These are phyloP conservation scores for Heterotilapia buettikoferi DNA, from an alignment of 2,113 vertebrate species.

Conservation along the genomic window DNA sequence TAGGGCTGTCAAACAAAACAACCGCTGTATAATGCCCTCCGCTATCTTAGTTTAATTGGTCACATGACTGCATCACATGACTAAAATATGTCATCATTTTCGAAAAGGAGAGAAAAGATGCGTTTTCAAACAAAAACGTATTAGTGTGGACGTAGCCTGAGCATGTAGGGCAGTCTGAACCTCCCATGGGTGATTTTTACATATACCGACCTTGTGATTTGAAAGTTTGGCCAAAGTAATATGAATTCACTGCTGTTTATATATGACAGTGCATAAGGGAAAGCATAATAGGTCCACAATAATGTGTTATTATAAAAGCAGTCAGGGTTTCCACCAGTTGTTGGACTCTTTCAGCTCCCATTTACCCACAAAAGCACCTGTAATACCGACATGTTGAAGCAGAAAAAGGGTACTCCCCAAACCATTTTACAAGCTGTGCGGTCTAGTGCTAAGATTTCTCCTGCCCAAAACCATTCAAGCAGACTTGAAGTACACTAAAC, in stretches of 20 bases:
- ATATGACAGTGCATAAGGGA: not conserved
- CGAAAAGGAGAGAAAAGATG: not conserved
- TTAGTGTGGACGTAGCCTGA: fast-evolving
- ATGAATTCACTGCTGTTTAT: not conserved
- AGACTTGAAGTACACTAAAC: not conserved
- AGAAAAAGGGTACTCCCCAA: not conserved
- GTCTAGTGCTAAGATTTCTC: not conserved
- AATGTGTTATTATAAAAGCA: not conserved
- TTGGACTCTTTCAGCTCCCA: not conserved
- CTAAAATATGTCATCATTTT: too few relatives aligned
- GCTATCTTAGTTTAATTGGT: too few relatives aligned
- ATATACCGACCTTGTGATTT: not conserved
- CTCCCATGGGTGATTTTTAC: fast-evolving
- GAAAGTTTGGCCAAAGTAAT: not conserved
- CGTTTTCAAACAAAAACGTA: not conserved
- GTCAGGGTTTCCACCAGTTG: not conserved
- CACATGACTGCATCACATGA: too few relatives aligned
- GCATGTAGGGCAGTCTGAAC: not conserved
- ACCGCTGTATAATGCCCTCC: fast-evolving
- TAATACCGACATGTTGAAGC: not conserved
- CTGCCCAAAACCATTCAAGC: not conserved
- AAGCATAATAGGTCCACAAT: not conserved
- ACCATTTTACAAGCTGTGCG: not conserved
- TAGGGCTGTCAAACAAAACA: fast-evolving
- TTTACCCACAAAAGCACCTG: not conserved